Base-by-base conservation (phyloP, 1,140 invertebrate species). In the Orchestia grillus region DNA sequence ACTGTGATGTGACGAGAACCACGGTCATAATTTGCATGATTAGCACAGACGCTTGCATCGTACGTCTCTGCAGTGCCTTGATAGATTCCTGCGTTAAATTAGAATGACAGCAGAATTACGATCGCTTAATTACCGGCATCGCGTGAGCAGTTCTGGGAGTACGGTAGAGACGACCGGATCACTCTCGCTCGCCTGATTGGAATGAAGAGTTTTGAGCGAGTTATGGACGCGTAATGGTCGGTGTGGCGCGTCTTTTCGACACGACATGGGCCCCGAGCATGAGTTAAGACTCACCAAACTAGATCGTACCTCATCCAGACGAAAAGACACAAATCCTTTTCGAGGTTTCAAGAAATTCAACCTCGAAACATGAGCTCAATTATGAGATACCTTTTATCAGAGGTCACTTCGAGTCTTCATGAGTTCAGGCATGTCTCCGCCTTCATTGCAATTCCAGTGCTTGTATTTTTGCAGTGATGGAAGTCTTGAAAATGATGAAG, bases 71-170 rank as follows among this genome's bases (percentile, higher is more conserved):
- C 62, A 77, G 28, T 77, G 62, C 62, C 15, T 36, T 77, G 62
- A 77, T 3, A 19, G 62, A 77, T 77, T 77, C 62, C 62, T 23
- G 1, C 28, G 11, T 36, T 77, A 77, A 77, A 77, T 77, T 36
- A 77, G 62, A 77, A 77, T 77, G 62, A 77, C 62, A 77, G 62
- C 62, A 77, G 62, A 77, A 77, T 77, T 77, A 77, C 62, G 62
- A 77, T 77, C 62, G 62, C 62, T 77, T 77, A 77, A 77, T 77
- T 77, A 77, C 62, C 62, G 62, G 28, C 28, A 77, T 77, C 62
- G 11, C 28, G 62, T 77, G 62, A 77, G 15, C 62, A 77, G 62
- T 53, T 53, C 47, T 53, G 6, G 47, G 47, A 53, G 47, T 77
- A 77, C 62, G 62, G 62, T 77, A 77, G 28, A 77, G 62, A 36